Evolutionary conservation across 2,113 vertebrate genomes (phyloP).

Genomic region (Burhinus oedicnemus): DNA sequence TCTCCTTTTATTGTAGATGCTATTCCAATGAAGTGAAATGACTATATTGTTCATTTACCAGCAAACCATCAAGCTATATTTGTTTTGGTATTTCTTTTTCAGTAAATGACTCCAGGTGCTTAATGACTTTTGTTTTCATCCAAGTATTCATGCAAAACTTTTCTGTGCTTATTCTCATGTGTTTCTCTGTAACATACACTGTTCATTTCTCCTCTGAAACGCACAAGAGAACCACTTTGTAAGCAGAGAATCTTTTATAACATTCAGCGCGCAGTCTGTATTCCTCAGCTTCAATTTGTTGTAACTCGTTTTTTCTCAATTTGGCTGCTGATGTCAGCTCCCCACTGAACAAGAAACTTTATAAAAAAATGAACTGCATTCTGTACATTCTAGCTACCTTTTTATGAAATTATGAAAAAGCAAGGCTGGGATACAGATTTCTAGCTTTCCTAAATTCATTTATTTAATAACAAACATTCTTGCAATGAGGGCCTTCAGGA

Average conservation of each 20-base stretch:
- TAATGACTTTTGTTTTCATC: slow-evolving; percentile 14
- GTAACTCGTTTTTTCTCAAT: slow-evolving; percentile 33
- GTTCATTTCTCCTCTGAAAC: not conserved
- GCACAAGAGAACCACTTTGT: not conserved
- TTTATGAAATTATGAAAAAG: slow-evolving; percentile 26
- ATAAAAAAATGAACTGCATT: slow-evolving; percentile 21
- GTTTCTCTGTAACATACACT: not conserved
- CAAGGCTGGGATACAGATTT: not conserved
- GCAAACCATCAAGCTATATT: not conserved
- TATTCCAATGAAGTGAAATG: not conserved
- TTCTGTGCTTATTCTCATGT: not conserved
- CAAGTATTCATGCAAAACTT: not conserved
- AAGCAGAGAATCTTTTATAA: slow-evolving; percentile 2
- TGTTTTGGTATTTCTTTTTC: not conserved
- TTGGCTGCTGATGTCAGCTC: slow-evolving; percentile 36
- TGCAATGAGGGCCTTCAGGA: not conserved
- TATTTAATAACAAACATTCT: not conserved
- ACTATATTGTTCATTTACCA: not conserved
- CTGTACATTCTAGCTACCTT: not conserved
- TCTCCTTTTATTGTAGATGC: not conserved
- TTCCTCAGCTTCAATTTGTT: slow-evolving; percentile 7
- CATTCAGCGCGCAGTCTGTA: not conserved
- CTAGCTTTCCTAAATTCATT: not conserved
- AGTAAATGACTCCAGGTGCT: slow-evolving; percentile 21
- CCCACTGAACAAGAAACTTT: not conserved